Base-by-base conservation (phyloP, 2,888 invertebrate genomes). In the Stenotaenia linearis region DNA sequence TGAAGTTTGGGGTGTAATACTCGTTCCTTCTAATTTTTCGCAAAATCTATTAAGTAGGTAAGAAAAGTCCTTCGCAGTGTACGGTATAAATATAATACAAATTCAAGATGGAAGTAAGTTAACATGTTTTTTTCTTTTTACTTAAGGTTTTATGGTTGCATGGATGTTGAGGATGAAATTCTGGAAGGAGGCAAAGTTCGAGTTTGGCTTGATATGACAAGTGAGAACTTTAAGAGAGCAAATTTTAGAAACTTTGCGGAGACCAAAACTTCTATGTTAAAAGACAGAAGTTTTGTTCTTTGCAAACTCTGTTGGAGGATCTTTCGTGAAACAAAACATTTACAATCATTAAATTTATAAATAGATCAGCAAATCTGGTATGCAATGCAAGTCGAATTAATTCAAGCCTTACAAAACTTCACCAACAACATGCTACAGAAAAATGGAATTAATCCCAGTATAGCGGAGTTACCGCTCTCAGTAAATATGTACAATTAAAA, bases 361-460 rank as follows among this genome's bases (percentile, higher is more conserved):
- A n/a, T 87, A 96, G 96, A 96, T 90, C 96, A 97, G 86, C 96
- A 97, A 88, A 95, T 97, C 83, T 94, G 95, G 0, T 90, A 96
- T 83, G 93, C 95, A 89, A 88, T 97, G 76, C 94, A 95, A 86
- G 88, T 95, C 81, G 93, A 94, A 85, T 90, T 97, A 81, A 92
- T 95, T 85, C 90, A 93, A 85, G 91, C 95, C 0, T 97, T 96
- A 87, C 89, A 95, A 85, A 91, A 92, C 85, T 97, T 97, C 85
- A 93, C 95, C 9, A 87, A 88, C 89, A 89, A 91, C 80, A 87
- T 95, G 78, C 87, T 97, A 1, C 86, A 88, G 18, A 90, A 90
- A 7, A 94, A 95, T 85, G 89, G 91, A 1, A 90, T 92, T 85
- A 96, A 95, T 88, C 92, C 94, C 0, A 93, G 92, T 84, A 88